Conservation (phyloP, 2,888 invertebrate species). For the Drosophila austrosaltans region DNA sequence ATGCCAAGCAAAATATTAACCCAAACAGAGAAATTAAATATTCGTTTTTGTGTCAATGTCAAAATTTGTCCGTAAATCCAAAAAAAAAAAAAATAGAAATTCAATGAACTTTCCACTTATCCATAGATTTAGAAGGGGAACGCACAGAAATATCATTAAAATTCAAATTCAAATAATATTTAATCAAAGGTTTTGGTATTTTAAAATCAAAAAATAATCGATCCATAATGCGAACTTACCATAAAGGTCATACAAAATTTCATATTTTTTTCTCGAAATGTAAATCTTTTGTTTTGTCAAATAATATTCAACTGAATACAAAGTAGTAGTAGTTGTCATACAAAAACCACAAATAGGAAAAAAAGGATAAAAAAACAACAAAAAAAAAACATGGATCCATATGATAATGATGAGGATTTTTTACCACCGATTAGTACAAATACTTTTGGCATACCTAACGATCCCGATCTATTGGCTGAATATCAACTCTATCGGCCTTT, state of each 20-base stretch:
- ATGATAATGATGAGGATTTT: conserved; percentile 38
- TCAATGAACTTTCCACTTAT: too few relatives aligned
- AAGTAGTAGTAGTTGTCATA: neutral
- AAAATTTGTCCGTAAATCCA: neutral
- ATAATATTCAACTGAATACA: neutral
- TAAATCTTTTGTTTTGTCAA: neutral
- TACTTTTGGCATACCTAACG: conserved; percentile 69
- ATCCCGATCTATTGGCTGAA: conserved; percentile 50
- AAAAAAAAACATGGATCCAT: conserved; percentile 44
- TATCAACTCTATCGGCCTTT: conserved; percentile 69
- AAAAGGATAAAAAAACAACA: neutral
- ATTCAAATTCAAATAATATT: too few relatives aligned
- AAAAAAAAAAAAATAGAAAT: neutral
- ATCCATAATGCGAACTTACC: too few relatives aligned
- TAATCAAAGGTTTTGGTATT: too few relatives aligned
- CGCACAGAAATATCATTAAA: too few relatives aligned
- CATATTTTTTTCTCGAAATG: neutral
- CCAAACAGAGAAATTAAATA: neutral
- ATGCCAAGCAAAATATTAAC: neutral
- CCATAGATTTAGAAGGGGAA: neutral
- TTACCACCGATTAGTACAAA: conserved; percentile 54
- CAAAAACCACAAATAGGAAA: neutral
- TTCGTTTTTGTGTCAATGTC: neutral
- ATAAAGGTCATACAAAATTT: neutral
- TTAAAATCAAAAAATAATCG: too few relatives aligned